phyloP scores from a whole-genome alignment of 2,888 invertebrate species.

The Lithophane ornitopus region DNA sequence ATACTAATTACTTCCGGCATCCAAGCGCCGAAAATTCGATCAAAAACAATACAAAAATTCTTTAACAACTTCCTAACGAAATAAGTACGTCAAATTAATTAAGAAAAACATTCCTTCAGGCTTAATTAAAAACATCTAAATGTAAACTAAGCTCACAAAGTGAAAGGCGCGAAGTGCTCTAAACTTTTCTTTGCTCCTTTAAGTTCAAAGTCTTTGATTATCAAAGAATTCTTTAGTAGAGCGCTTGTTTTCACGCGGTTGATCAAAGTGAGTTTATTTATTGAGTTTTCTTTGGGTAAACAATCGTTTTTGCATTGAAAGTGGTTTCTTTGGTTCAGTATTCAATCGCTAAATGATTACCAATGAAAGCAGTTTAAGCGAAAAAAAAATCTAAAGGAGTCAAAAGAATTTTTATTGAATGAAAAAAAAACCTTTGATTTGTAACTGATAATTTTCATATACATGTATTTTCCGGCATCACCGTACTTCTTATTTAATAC shows the following conservation, averaged over 20 bases:
- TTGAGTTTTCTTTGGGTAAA: slow-evolving; percentile 28
- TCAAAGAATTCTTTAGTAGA: slow-evolving; percentile 43
- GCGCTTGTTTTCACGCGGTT: slow-evolving; percentile 26
- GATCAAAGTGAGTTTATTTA: slow-evolving; percentile 57
- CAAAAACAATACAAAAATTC: neutral
- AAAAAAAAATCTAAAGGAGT: neutral
- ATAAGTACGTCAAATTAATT: slow-evolving; percentile 36
- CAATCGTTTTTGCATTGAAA: slow-evolving; percentile 46
- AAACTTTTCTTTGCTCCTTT: slow-evolving; percentile 43
- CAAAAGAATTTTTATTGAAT: neutral
- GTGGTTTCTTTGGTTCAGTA: slow-evolving; percentile 22
- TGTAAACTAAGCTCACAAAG: slow-evolving; percentile 23
- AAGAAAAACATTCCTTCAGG: slow-evolving; percentile 29
- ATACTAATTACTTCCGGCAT: neutral
- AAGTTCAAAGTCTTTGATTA: slow-evolving; percentile 53
- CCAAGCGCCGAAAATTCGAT: neutral
- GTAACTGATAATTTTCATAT: neutral
- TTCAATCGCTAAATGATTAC: neutral
- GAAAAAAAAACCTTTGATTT: neutral
- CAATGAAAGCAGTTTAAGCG: neutral
- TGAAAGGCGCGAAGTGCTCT: slow-evolving; percentile 31
- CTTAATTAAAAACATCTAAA: slow-evolving; percentile 57
- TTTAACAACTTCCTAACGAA: slow-evolving; percentile 11
- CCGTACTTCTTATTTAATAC: neutral
- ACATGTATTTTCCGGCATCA: neutral